A percentile compares a stretch with the other conserved stretches of the same genome.
phyloP scores from a whole-genome alignment of 1,140 invertebrate species.

The Pseudomyrmex concolor region DNA sequence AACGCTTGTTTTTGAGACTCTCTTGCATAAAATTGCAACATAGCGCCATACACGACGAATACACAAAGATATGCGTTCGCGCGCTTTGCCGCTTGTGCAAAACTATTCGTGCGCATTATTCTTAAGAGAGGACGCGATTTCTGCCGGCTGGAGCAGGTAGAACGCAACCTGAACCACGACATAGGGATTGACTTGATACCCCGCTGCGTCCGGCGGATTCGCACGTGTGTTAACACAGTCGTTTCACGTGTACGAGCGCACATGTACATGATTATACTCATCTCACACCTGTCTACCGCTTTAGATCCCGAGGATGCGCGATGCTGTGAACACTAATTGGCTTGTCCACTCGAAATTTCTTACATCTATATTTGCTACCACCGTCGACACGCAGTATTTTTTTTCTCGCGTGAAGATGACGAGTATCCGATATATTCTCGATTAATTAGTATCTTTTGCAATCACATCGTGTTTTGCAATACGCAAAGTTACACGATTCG shows the following conservation, averaged over 20 bases:
- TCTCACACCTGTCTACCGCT: conserved; percentile 61
- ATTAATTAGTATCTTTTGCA: background rate
- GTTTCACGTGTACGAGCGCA: conserved; percentile 58
- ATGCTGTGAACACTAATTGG: conserved; percentile 74
- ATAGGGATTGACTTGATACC: conserved; percentile 50
- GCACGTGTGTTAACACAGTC: conserved; percentile 65
- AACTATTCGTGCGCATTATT: conserved; percentile 3
- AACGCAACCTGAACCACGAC: conserved; percentile 36
- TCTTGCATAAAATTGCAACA: background rate
- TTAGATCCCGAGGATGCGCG: conserved; percentile 16
- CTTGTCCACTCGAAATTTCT: conserved; percentile 75
- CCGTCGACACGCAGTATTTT: background rate
- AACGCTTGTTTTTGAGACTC: background rate
- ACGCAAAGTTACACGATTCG: conserved; percentile 11
- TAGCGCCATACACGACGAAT: background rate
- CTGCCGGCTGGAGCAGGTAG: conserved; percentile 10
- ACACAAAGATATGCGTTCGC: background rate
- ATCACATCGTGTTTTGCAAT: background rate
- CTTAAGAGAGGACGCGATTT: conserved; percentile 3
- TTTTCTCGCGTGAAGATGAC: background rate
- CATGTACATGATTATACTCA: conserved; percentile 50
- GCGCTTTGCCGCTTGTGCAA: background rate
- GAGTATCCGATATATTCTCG: background rate
- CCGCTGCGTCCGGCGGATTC: conserved; percentile 60
- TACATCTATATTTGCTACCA: conserved; percentile 64